Base-by-base conservation (phyloP, 1,140 invertebrate species). In the Zaprionus ghesquierei region DNA sequence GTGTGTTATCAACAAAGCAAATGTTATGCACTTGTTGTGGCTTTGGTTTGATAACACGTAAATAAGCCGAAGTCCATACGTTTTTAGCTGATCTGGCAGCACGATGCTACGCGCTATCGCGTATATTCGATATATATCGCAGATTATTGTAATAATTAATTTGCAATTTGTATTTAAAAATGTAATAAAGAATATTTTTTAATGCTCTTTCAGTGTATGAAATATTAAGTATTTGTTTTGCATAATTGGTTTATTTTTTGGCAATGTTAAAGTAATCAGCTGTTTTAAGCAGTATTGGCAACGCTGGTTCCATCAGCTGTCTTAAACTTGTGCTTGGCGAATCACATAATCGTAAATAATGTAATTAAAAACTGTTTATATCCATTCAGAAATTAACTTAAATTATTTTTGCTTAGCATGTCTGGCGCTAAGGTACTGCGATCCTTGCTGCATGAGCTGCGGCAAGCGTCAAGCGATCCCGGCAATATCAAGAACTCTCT, bases 401-500 rank as follows among this genome's bases (percentile, higher is more conserved):
- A 18, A 25, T 41, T 20, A 25, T 41, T 20, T 22, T 2, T 59
- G n/a, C 13, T 20, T 23, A 82, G 76, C 1, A 91, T 91, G 90
- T 23, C 90, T 13, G 89, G 74, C 44, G 77, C 79, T 10, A 91
- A 90, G 59, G 80, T 81, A 8, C 59, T 92, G 18, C 84, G 91
- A 23, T 70, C 79, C 12, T 56, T 92, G 51, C 60, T 92, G 3
- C 74, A 87, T 46, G 91, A 92, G 56, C 33, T 92, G 25, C 89
- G 91, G 1, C 58, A 44, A 15, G 69, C 84, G 3, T 77, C 81
- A 4, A 75, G 85, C 4, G 81, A 85, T 58, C 56, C 70, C 20
- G 77, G 77, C 25, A 77, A 73, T 56, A 84, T 92, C 1, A 92
- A 92, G 54, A 76, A 92, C 93, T 94, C 90, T 22, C 81, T 61